Evolutionary conservation across 2,797 vertebrate genomes (phyloP).

Genomic region (Sebastes iracundus): DNA sequence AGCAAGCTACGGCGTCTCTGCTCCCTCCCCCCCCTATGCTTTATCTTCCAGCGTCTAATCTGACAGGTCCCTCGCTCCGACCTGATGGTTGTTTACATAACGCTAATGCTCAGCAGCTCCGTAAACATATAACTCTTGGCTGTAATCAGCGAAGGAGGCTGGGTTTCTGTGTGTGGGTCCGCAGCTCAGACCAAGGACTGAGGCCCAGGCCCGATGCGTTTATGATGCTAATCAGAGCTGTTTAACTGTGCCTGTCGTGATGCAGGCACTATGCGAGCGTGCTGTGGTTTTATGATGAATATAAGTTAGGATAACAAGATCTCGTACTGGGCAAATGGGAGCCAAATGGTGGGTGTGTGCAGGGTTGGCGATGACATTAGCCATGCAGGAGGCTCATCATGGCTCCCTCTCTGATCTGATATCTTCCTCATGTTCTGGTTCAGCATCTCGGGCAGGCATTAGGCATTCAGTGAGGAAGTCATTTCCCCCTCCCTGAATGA

Average conservation of each 20-base stretch:
- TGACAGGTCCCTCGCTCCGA: constrained; percentile 76
- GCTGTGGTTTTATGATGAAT: constrained; percentile 83
- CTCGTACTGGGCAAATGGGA: constrained; percentile 70
- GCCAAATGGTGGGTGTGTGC: constrained; percentile 68
- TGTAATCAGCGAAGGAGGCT: constrained; percentile 71
- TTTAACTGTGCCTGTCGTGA: constrained; percentile 76
- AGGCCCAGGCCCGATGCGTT: constrained; percentile 63
- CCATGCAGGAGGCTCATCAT: constrained; percentile 73
- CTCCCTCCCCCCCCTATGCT: constrained; percentile 45
- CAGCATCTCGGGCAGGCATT: constrained; percentile 66
- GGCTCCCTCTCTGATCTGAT: constrained; percentile 61
- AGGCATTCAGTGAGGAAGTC: constrained; percentile 53
- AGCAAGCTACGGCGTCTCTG: constrained; percentile 48
- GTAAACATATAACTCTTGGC: constrained; percentile 75
- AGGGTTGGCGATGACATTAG: constrained; percentile 69
- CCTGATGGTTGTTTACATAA: constrained; percentile 77
- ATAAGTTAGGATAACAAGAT: constrained; percentile 81
- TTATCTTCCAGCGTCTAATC: constrained; percentile 74
- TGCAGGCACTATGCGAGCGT: constrained; percentile 61
- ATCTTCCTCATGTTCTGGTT: constrained; percentile 78
- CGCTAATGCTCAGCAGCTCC: constrained; percentile 72
- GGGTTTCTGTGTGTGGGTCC: constrained; percentile 50
- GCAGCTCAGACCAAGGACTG: constrained; percentile 43
- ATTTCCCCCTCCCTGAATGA: constrained; percentile 62
- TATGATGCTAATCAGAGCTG: constrained; percentile 81